A percentile compares a stretch with the other conserved stretches of the same genome.
These are phyloP conservation scores for Augochlora pura DNA, from an alignment of 1,140 invertebrate genomes.

Conservation along the genomic window DNA sequence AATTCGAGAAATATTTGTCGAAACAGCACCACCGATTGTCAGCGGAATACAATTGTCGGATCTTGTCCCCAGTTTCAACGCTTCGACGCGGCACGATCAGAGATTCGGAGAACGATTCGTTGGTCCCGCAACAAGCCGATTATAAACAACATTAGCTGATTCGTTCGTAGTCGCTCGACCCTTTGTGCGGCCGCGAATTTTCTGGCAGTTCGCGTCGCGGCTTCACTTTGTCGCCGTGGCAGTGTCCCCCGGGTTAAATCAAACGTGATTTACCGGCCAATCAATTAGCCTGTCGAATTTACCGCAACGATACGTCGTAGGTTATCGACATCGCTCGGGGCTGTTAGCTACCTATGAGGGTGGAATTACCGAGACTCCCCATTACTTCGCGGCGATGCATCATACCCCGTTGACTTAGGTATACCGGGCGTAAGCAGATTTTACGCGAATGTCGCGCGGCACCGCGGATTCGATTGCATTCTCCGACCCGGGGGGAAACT, in stretches of 20 bases:
- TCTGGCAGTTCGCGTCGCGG: slow-evolving; percentile 15
- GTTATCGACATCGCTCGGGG: slow-evolving; percentile 39
- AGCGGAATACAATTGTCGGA: no score
- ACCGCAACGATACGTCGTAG: slow-evolving; percentile 34
- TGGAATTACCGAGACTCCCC: slow-evolving; percentile 38
- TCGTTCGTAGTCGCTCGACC: background rate
- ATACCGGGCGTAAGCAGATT: slow-evolving; percentile 44
- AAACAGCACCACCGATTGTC: background rate
- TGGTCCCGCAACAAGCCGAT: no score
- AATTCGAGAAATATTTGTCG: no score
- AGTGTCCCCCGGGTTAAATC: slow-evolving; percentile 29
- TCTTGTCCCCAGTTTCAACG: no score
- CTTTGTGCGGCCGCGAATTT: slow-evolving; percentile 53
- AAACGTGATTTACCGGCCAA: slow-evolving; percentile 42
- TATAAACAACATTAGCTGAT: background rate
- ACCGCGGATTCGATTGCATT: slow-evolving; percentile 20
- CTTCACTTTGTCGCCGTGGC: slow-evolving; percentile 26
- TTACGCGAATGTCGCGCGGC: slow-evolving; percentile 28
- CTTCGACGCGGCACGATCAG: background rate
- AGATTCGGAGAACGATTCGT: background rate
- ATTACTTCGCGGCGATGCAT: slow-evolving; percentile 42
- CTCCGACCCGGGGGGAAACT: background rate
- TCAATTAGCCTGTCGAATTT: slow-evolving; percentile 45
- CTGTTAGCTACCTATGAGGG: slow-evolving; percentile 23
- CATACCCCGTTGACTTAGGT: slow-evolving; percentile 44